Percentiles rank a stretch among this genome's conserved stretches.
Conservation (phyloP, 2,113 vertebrate species). For the chimpanzee (Pan troglodytes) region NHGRI_mPanTro3-v2.1_pri NC_072416.2:9995001-9995500, state of each 20-base stretch:
- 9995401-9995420: background rate
- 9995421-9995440: background rate
- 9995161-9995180: conserved; percentile 51
- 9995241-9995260: conserved; percentile 63
- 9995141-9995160: background rate
- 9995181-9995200: conserved; percentile 36
- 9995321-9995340: conserved; percentile 39
- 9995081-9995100: background rate
- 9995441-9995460: background rate
- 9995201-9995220: conserved; percentile 24
- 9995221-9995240: conserved; percentile 51
- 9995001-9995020: background rate
- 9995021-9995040: background rate
- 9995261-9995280: conserved; percentile 55
- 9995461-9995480: background rate
- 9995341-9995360: background rate
- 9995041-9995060: background rate
- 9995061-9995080: background rate
- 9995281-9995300: conserved; percentile 41
- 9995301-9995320: background rate
- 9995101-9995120: background rate
- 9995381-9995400: background rate
- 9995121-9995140: conserved; percentile 51
- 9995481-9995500: background rate
- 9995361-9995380: background rate